phyloP scores from a whole-genome alignment of 2,888 invertebrate species.

The Globia sparganii region DNA sequence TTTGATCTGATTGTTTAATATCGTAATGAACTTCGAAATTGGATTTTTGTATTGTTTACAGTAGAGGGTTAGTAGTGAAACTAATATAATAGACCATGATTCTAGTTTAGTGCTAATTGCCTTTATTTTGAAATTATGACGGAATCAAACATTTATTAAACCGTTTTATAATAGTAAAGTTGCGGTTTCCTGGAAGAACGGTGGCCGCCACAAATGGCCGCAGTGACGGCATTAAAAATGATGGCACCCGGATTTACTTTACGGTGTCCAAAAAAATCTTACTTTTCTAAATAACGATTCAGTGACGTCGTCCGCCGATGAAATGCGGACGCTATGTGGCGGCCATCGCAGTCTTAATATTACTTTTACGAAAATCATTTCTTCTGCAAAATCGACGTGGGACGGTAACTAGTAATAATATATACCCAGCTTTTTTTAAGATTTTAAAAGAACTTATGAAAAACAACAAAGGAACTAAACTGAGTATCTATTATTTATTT shows the following conservation, averaged over 20 bases:
- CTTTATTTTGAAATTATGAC: no score
- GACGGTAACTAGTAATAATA: background rate
- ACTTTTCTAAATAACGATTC: background rate
- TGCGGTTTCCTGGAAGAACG: no score
- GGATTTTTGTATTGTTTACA: slow-evolving; percentile 39
- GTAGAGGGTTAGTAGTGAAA: background rate
- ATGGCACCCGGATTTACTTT: background rate
- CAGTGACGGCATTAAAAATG: background rate
- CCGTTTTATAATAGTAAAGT: no score
- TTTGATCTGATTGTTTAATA: slow-evolving; percentile 81
- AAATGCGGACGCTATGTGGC: background rate
- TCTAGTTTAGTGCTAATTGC: background rate
- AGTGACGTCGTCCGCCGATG: no score
- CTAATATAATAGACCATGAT: background rate
- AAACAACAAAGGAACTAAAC: background rate
- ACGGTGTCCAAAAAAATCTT: background rate
- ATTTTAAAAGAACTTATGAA: background rate
- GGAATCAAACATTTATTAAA: no score
- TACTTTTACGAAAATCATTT: background rate
- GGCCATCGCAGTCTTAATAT: background rate
- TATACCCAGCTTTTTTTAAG: background rate
- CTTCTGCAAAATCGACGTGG: background rate
- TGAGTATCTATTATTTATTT: no score
- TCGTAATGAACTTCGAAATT: slow-evolving; percentile 67
- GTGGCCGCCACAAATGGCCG: background rate